Percentiles rank a stretch among this genome's conserved stretches.
Conservation (phyloP, 2,888 invertebrate species). For the Platycheirus albimanus region DNA sequence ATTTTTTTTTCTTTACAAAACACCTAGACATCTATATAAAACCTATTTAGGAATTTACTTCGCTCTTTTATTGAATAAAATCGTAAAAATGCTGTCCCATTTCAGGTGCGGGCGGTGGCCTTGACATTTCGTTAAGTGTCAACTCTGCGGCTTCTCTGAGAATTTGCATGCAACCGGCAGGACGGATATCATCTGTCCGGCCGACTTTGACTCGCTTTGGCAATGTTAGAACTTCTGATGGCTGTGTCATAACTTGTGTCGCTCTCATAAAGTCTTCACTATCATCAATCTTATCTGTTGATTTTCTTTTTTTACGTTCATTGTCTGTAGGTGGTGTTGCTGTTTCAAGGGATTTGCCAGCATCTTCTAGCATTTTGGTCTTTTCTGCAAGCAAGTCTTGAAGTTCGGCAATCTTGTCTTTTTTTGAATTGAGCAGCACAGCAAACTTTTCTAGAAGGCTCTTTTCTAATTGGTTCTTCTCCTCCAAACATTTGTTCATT, state of each 20-base stretch:
- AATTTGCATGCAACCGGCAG: background rate
- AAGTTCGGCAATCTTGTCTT: conserved; percentile 77
- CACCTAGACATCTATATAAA: too few relatives aligned
- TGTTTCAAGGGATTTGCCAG: background rate
- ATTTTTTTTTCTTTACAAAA: too few relatives aligned
- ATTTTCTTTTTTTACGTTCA: conserved; percentile 10
- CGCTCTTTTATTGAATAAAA: background rate
- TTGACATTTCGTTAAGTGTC: too few relatives aligned
- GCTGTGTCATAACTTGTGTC: conserved; percentile 59
- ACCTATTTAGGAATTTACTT: too few relatives aligned
- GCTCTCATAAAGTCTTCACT: conserved; percentile 51
- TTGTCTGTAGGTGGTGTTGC: background rate
- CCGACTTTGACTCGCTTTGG: conserved; percentile 61
- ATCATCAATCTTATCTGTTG: conserved; percentile 19
- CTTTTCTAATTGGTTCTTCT: conserved; percentile 74
- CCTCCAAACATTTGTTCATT: conserved; percentile 76
- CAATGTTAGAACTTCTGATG: conserved; percentile 22
- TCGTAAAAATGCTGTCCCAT: background rate
- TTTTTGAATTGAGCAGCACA: conserved; percentile 78
- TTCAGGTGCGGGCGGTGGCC: background rate
- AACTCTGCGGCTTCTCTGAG: background rate
- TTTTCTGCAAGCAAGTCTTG: conserved; percentile 69
- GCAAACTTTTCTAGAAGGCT: conserved; percentile 77
- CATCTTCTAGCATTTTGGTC: conserved; percentile 31
- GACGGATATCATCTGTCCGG: background rate